Conservation (phyloP, 2,888 invertebrate species). For the Leptinotarsa tumamoca region DNA sequence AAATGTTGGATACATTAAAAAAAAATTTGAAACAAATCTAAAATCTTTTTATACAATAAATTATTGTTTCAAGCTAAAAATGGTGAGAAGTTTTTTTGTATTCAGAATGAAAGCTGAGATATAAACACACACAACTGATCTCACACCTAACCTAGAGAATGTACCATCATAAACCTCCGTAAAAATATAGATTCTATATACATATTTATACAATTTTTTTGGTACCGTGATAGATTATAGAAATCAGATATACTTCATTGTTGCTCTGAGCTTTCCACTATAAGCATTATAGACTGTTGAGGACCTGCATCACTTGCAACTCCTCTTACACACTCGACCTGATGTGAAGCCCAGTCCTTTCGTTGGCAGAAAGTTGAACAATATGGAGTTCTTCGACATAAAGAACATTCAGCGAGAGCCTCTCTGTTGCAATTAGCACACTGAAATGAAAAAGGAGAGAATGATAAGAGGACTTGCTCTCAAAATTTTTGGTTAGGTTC, state of each 20-base stretch:
- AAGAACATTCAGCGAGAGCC: constrained; percentile 87
- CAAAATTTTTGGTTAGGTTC: neutral
- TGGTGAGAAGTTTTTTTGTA: neutral
- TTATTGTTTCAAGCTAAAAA: neutral
- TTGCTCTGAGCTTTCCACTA: constrained; percentile 82
- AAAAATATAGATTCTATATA: constrained; percentile 37
- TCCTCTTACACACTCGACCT: constrained; percentile 84
- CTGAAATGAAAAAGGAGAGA: constrained; percentile 64
- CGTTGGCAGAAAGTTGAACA: constrained; percentile 92
- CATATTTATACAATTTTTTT: constrained; percentile 36
- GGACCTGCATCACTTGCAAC: constrained; percentile 71
- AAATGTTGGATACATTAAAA: neutral
- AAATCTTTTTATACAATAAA: neutral
- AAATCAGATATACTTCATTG: constrained; percentile 59
- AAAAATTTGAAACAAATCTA: neutral
- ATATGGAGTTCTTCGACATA: constrained; percentile 87
- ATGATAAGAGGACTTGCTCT: neutral
- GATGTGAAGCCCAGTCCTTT: constrained; percentile 89
- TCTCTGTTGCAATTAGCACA: constrained; percentile 92
- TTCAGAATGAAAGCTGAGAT: neutral
- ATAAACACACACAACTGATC: no score
- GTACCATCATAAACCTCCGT: constrained; percentile 13
- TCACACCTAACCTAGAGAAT: neutral
- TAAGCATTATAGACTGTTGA: constrained; percentile 86
- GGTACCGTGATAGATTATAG: constrained; percentile 28